Evolutionary conservation across 92 coral and sea anemone genomes (phyloP), one percentile per base, ranked within the genome.

Genomic region (Meandrina meandrites): DNA sequence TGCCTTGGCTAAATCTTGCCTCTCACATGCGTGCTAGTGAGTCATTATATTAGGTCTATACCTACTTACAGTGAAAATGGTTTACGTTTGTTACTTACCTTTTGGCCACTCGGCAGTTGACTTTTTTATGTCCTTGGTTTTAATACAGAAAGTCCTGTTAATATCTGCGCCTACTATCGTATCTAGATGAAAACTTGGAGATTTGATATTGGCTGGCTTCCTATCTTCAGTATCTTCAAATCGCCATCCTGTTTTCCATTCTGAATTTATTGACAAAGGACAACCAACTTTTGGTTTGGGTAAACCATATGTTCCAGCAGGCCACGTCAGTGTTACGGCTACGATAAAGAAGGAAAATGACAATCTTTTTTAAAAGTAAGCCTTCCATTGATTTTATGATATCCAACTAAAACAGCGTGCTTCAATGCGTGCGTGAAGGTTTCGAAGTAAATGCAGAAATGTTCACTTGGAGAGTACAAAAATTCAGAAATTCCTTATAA

Each of bases 231-330:
- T 87, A 75, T 94, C 97, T 74, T 94, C 93, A 78, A 58, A 87
- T 4, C 91, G 78, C 40, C 84, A 72, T 53, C 97, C 97, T 60
- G 97, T 87, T 54, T 84, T 82, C 97, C 97, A 94, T 15, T 28
- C n/a, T 19, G 78, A 27, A 16, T 87, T 73, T 2, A 27, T 36
- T 34, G 91, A 80, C 66, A 64, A 57, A 81, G 97, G 97, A 78
- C 97, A 94, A 9, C 93, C 97, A 36, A 48, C 74, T n/a, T 81
- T 88, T 30, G 97, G 88, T 78, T 88, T 94, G 14, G 97, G 97
- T 31, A 94, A 45, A 19, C 93, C 97, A 78, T 92, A 94, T 14
- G 72, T 87, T 50, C 97, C 97, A 40, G 67, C 91, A 0, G 97
- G 97, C 97, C 97, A 94, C 58, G 81, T 13, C 35, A 58, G 42